phyloP scores from a whole-genome alignment of 2,888 invertebrate genomes.

The Eupithecia abbreviata region DNA sequence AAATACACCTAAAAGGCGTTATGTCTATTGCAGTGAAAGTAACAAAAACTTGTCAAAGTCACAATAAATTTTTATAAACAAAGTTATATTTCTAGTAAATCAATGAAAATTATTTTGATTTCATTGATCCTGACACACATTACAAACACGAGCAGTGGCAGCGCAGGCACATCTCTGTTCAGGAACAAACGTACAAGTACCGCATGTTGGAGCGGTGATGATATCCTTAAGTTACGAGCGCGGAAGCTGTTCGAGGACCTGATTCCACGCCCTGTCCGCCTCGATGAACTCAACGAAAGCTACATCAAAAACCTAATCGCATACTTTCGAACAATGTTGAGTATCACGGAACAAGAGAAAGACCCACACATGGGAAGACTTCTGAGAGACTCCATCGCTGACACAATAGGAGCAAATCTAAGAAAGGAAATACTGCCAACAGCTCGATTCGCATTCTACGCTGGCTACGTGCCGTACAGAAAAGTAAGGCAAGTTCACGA shows the following conservation, averaged over 20 bases:
- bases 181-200: background rate
- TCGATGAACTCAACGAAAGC: slow-evolving; percentile 4
- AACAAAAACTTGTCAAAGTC: slow-evolving; percentile 6
- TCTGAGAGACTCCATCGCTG: slow-evolving; percentile 12
- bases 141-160: background rate
- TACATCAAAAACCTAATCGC: background rate
- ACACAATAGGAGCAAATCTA: slow-evolving; percentile 26
- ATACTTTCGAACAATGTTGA: slow-evolving; percentile 4
- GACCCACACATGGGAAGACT: background rate
- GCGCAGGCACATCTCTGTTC: slow-evolving; percentile 7
- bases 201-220: background rate
- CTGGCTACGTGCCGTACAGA: slow-evolving; percentile 19
- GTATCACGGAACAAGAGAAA: background rate
- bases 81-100: background rate
- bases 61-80: slow-evolving; percentile 8
- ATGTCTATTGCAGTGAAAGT: background rate
- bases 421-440: slow-evolving; percentile 23
- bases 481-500: slow-evolving; percentile 12
- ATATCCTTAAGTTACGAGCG: slow-evolving; percentile 6
- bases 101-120: slow-evolving; percentile 13
- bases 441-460: slow-evolving; percentile 28
- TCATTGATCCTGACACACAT: slow-evolving; percentile 2
- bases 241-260: slow-evolving; percentile 5
- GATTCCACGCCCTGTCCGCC: background rate
- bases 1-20: background rate